phyloP scores from a whole-genome alignment of 2,113 vertebrate genomes.

The Ivindomyrus marchei region DNA sequence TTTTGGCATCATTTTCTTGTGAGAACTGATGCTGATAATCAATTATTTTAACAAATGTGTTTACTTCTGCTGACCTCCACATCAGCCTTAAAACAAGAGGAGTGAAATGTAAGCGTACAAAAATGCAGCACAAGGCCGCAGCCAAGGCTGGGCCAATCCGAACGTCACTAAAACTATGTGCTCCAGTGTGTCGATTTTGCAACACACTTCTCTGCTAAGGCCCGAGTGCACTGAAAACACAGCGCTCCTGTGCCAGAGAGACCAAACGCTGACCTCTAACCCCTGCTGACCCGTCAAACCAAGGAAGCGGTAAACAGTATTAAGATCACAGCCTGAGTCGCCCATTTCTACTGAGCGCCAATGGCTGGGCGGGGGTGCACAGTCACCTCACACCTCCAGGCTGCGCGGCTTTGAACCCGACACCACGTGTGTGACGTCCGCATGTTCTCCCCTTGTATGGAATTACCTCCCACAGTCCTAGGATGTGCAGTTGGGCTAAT shows the following conservation, averaged over 20 bases:
- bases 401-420: neutral
- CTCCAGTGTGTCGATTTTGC: neutral
- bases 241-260: neutral
- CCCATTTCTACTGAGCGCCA: neutral
- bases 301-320: neutral
- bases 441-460: neutral
- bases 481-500: neutral
- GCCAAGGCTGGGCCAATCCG: neutral
- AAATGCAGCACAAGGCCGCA: neutral
- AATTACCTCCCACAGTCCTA: neutral
- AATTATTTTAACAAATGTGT: constrained; percentile 26
- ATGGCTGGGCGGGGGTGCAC: neutral
- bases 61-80: constrained; percentile 26
- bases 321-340: neutral
- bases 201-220: neutral
- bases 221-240: neutral
- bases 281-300: neutral
- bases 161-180: neutral
- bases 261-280: neutral
- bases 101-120: neutral
- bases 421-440: neutral
- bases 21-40: neutral
- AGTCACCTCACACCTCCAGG: neutral
- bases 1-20: neutral
- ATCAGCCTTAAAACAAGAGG: constrained; percentile 13